Base-by-base conservation (phyloP, 1,140 invertebrate genomes). In the Helicoverpa zea region DNA sequence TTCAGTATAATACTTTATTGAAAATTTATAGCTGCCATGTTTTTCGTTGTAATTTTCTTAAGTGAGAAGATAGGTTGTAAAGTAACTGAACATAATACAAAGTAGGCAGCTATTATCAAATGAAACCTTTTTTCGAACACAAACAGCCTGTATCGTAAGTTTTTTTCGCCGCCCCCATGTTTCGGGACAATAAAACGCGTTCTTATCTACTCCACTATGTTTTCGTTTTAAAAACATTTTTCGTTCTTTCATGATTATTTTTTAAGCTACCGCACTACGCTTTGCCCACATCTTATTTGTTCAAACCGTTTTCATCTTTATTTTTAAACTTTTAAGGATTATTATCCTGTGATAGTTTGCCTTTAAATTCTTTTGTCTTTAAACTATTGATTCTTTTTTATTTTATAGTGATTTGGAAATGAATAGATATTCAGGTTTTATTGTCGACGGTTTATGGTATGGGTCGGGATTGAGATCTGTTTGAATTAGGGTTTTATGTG, bases 171-270 rank as follows among this genome's bases (percentile, higher is more conserved):
- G 90, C 90, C 92, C 90, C 87, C 91, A 93, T 91, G 87, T 87
- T 87, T 85, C 85, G 86, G 84, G 82, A 92, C 89, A 93, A 93
- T 91, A 93, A 91, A 92, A 91, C 88, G 85, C 81, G 81, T 84
- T 85, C 89, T 93, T 92, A 92, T 93, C 91, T 90, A 84, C 82
- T 87, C 83, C 83, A 89, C 88, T 91, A 89, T 90, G 88, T 91
- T 92, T 90, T 90, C 90, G 90, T 91, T 92, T 88, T 90, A 92
- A 90, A 92, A 89, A 89, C 87, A 89, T 90, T 91, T 91, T 90
- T 91, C 87, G 89, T 88, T 87, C 87, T 84, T 87, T 89, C 85
- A 87, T 89, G 89, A 91, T 90, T 92, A 89, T 90, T 85, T 89
- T 87, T 83, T 86, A 85, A 84, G 86, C 82, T 88, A 89, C 89